These are phyloP conservation scores for Aspidiotus rigidus DNA, from an alignment of 2,888 invertebrate genomes.

Conservation along the genomic window DNA sequence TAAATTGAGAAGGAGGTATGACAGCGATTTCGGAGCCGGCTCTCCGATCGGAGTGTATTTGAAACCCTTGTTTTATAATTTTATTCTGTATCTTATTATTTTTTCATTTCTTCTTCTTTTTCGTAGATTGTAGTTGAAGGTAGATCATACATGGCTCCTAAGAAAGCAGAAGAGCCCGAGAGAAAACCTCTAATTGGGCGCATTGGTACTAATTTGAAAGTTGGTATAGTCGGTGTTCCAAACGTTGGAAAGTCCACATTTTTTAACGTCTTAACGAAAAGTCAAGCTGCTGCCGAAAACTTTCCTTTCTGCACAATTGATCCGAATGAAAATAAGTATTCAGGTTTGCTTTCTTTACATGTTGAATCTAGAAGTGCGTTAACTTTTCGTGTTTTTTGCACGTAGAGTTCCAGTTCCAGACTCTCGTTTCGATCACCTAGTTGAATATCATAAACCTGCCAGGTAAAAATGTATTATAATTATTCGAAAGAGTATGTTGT, in stretches of 20 bases:
- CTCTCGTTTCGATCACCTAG: conserved; percentile 82
- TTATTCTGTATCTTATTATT: too few species aligned
- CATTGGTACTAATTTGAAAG: conserved; percentile 89
- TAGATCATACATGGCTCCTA: conserved; percentile 64
- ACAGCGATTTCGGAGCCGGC: too few species aligned
- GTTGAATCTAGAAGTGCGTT: conserved; percentile 34
- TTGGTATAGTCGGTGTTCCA: conserved; percentile 92
- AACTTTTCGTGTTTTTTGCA: conserved; percentile 45
- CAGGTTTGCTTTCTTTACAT: background rate
- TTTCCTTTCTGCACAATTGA: conserved; percentile 99
- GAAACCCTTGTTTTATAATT: too few species aligned
- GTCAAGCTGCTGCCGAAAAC: conserved; percentile 94
- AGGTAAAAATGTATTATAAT: conserved; percentile 53
- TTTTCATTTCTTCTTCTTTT: background rate
- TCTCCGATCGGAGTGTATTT: too few species aligned
- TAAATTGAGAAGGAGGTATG: too few species aligned
- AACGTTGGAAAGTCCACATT: conserved; percentile 99
- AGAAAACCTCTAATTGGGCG: conserved; percentile 85
- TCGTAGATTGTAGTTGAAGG: background rate
- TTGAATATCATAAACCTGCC: conserved; percentile 84
- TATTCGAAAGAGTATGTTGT: background rate
- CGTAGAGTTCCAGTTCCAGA: conserved; percentile 97
- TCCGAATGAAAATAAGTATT: conserved; percentile 99
- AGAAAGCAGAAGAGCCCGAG: conserved; percentile 83
- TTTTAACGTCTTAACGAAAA: conserved; percentile 98